Base-by-base conservation (phyloP, 1,140 invertebrate species). In the Bombus soroeensis region DNA sequence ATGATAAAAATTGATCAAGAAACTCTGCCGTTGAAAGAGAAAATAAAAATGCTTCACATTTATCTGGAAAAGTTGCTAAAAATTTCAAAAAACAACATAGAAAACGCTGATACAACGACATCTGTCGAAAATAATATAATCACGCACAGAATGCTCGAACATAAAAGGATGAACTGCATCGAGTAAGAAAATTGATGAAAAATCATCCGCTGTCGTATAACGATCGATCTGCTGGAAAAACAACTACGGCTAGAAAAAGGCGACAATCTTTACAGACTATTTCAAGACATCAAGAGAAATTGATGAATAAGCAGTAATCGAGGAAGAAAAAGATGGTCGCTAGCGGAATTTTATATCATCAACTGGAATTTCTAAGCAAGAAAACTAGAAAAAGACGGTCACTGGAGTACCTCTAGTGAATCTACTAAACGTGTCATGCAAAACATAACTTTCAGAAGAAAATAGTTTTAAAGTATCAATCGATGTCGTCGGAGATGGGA, bases 401-500 rank as follows among this genome's bases (percentile, higher is more conserved):
- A 47, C n/a, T 32, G 28, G n/a, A 47, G 25, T 32, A 37, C 9
- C 34, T 25, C 32, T 57, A 1, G 25, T 5, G 47, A 53, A 25
- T 59, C 34, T 10, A 34, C 32, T 37, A 4, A 59, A 59, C 53
- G n/a, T 34, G 73, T 25, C 43, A 10, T 28, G 22, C 32, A 37
- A 76, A 76, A 76, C n/a, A 43, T 28, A 41, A 73, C n/a, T 28
- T n/a, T 47, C 41, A n/a, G 28, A 6, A 13, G 37, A 8, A 47
- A 73, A 32, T 32, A 47, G 41, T 73, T 73, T 73, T 43, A 18
- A 73, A 73, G 28, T 73, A 73, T 47, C 39, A 47, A 43, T 73
- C 9, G 71, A n/a, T n/a, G 39, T n/a, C 37, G 37, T 28, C 37
- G 37, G 47, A 22, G 47, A 53, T 28, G 25, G 68, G 28, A 39